Evolutionary conservation across 2,113 vertebrate species (phyloP).

Genomic region (Physeter macrocephalus): DNA sequence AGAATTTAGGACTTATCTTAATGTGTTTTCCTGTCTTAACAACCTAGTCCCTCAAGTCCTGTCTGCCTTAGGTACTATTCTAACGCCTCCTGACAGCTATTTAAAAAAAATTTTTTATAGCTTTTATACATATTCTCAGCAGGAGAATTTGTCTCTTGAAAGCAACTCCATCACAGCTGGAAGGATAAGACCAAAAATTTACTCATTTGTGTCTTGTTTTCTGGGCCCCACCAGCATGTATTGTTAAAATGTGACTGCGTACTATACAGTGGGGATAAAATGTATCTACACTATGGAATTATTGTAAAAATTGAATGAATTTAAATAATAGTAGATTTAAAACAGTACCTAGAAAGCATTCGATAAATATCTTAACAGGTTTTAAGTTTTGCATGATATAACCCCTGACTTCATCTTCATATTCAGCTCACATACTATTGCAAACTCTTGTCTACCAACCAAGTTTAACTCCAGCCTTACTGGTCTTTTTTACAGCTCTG

Average conservation of each 20-base stretch:
- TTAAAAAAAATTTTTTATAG: background rate
- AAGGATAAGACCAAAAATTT: background rate
- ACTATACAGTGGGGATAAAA: constrained; percentile 7
- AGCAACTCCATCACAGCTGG: background rate
- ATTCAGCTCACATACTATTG: background rate
- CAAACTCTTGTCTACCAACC: background rate
- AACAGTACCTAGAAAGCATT: background rate
- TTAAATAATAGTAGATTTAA: background rate
- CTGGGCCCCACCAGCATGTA: background rate
- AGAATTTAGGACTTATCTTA: background rate
- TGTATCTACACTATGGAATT: background rate
- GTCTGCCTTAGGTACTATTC: background rate
- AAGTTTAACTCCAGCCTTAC: background rate
- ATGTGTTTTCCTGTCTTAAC: background rate
- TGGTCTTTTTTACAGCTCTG: background rate
- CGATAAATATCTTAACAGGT: background rate
- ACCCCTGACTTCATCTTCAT: background rate
- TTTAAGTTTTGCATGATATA: background rate
- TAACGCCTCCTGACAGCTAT: background rate
- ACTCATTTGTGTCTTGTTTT: background rate
- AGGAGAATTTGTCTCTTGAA: background rate
- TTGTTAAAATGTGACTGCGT: background rate
- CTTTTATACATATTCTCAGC: background rate
- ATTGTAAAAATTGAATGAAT: constrained; percentile 4
- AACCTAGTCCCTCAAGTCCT: background rate